phyloP scores from a whole-genome alignment of 2,888 invertebrate genomes.

The Hemithea aestivaria region DNA sequence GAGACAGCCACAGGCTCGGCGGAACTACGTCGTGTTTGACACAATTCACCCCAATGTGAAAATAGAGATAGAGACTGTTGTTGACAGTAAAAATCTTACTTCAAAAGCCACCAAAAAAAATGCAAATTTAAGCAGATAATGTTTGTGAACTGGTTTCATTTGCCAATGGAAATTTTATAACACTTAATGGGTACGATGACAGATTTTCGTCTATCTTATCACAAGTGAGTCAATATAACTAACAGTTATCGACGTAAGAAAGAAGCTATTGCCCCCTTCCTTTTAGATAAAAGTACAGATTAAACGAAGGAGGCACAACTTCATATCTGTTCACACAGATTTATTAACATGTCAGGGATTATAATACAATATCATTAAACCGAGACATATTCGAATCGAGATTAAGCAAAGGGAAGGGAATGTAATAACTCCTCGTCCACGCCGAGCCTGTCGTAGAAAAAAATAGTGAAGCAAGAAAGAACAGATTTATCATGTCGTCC shows the following conservation, averaged over 20 bases:
- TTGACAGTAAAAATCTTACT: no score
- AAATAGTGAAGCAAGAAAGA: conserved; percentile 64
- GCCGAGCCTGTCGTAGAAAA: conserved; percentile 63
- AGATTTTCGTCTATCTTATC: conserved; percentile 27
- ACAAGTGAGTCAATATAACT: conserved; percentile 30
- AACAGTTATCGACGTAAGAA: conserved; percentile 37
- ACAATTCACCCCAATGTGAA: no score
- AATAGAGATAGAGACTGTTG: no score
- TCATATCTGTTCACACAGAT: conserved; percentile 30
- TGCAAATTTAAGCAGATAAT: no score
- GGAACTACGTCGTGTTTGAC: conserved; percentile 6
- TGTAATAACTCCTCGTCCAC: conserved; percentile 61
- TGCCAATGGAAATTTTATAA: conserved; percentile 24
- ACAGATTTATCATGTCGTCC: conserved; percentile 72
- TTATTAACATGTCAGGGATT: conserved; percentile 4
- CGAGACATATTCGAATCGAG: conserved; percentile 43
- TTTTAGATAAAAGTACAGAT: conserved; percentile 53
- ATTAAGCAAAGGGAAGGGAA: conserved; percentile 44
- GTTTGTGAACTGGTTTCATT: background rate
- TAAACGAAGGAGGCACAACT: conserved; percentile 49
- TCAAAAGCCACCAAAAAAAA: no score
- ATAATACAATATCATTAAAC: conserved; percentile 30
- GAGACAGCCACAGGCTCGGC: conserved; percentile 50
- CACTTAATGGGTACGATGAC: conserved; percentile 25
- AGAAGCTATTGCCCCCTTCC: conserved; percentile 53